Percentiles rank a stretch among this genome's conserved stretches.
These are phyloP conservation scores for Cydia splendana DNA, from an alignment of 1,140 invertebrate genomes.

Conservation along the genomic window DNA sequence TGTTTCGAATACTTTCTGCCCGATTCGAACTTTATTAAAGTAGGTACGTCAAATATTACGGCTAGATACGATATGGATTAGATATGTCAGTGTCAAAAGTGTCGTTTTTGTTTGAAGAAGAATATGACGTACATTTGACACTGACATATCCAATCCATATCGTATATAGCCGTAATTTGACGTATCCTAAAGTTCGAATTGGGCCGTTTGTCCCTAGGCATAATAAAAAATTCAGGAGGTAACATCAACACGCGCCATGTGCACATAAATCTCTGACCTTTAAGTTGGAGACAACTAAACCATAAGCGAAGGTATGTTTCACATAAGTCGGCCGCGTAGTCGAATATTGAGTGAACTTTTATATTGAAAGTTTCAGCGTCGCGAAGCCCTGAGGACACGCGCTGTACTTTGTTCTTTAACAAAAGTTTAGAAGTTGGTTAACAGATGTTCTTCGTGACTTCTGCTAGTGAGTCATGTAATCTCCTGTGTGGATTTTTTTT, in stretches of 20 bases:
- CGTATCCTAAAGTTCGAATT: too few species aligned
- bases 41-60: too few species aligned
- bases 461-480: slow-evolving; percentile 48
- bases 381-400: slow-evolving; percentile 52
- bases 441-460: slow-evolving; percentile 61
- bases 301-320: slow-evolving; percentile 19
- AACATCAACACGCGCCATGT: background rate
- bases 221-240: background rate
- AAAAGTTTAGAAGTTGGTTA: slow-evolving; percentile 57
- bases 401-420: slow-evolving; percentile 57
- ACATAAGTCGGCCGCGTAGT: slow-evolving; percentile 21
- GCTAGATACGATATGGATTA: too few species aligned
- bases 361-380: slow-evolving; percentile 48
- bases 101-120: too few species aligned
- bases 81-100: too few species aligned
- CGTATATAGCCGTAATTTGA: too few species aligned
- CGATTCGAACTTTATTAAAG: too few species aligned
- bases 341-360: slow-evolving; percentile 51
- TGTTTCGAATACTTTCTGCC: too few species aligned
- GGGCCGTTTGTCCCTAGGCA: background rate
- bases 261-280: background rate
- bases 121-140: too few species aligned
- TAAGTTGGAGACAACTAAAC: background rate
- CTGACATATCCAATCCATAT: too few species aligned
- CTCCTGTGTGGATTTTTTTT: slow-evolving; percentile 33